Evolutionary conservation across 2,797 vertebrate species (phyloP), one percentile per base, ranked within the genome.

Genomic region (Microctenopoma lineatum): DNA sequence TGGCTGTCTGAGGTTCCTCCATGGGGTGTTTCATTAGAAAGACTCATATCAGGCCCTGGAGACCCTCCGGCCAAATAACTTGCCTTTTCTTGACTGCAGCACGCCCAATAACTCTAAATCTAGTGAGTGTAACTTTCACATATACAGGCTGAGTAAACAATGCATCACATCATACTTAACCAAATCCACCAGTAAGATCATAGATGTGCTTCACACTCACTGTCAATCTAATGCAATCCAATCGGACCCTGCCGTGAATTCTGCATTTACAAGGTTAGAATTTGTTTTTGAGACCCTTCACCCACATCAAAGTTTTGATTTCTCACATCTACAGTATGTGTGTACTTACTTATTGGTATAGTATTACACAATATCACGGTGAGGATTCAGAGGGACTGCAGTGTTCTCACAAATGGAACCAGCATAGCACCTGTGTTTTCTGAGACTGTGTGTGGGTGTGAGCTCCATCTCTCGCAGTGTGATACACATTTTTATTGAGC

Each of bases 1-100:
- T 41, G 45, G 81, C 81, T 84, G 85, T 66, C 78, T 88, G 63
- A 58, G 79, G 62, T 84, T 89, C 84, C 83, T 92, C 89, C 62
- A 75, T 87, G 83, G 73, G 85, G 77, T 87, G 71, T 88, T 87
- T 90, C 84, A 87, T 90, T 91, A 90, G 82, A 77, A 81, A 29
- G 70, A 89, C 83, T 65, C 83, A 83, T 81, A 87, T 92, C 57
- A 91, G 84, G 71, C 89, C 90, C 75, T 74, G 77, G 85, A 86
- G 85, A 93, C 73, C 54, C 83, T 68, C 66, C 72, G 85, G 81
- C 51, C 50, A 70, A 63, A 78, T 56, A 59, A 55, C 50, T 41
- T 52, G 66, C 44, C 58, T 53, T 21, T 56, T 38, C 42, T 29
- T 63, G 70, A 67, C 29, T 61, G 26, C 69, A 50, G 46, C 29